Evolutionary conservation across 2,888 invertebrate species (phyloP).

Genomic region (Elgonia sp.): DNA sequence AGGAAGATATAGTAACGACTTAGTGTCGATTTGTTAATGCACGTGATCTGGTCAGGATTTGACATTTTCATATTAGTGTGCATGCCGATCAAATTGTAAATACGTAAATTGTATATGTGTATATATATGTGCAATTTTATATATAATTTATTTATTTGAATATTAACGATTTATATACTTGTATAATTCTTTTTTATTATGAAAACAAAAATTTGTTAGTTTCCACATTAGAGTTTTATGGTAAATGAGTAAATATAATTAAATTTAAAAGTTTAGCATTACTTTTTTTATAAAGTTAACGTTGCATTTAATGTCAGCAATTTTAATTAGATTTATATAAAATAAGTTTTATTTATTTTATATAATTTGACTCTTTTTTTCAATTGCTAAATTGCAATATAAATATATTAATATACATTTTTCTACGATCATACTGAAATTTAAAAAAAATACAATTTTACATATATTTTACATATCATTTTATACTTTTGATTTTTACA

Average conservation of each 20-base stretch:
- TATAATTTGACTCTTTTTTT: too few relatives aligned
- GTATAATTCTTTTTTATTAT: not conserved
- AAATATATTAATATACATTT: not conserved
- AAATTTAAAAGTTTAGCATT: too few relatives aligned
- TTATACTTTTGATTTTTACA: not conserved
- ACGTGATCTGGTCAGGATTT: constrained; percentile 26
- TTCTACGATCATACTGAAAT: not conserved
- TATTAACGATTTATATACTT: not conserved
- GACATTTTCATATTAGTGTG: not conserved
- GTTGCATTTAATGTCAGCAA: too few relatives aligned
- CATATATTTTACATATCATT: not conserved
- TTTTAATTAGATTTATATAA: too few relatives aligned
- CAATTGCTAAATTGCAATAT: not conserved
- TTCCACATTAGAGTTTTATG: too few relatives aligned
- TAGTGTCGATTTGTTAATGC: constrained; percentile 67
- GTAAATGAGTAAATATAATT: too few relatives aligned
- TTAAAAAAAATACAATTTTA: not conserved
- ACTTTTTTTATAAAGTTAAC: too few relatives aligned
- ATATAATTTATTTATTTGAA: constrained; percentile 27
- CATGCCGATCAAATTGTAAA: constrained; percentile 38
- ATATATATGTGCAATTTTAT: constrained; percentile 23
- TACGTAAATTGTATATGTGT: constrained; percentile 32
- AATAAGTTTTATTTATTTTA: too few relatives aligned
- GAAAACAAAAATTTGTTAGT: too few relatives aligned
- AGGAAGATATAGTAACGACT: constrained; percentile 66